A percentile compares a stretch with the other conserved stretches of the same genome.
Conservation (phyloP, 2,113 vertebrate genomes). For the Chionis minor region DNA sequence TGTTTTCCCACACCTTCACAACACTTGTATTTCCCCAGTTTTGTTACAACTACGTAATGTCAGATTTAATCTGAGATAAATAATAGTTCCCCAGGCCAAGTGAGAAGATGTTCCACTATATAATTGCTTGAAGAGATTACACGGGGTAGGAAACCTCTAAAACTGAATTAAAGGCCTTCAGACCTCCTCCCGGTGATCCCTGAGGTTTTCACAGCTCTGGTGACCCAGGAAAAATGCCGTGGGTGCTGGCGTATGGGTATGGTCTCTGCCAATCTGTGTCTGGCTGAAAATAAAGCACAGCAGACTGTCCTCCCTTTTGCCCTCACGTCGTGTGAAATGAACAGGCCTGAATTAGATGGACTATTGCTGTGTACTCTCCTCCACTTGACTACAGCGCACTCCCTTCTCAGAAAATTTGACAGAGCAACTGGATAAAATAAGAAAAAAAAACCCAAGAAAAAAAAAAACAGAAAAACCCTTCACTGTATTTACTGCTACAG, state of each 20-base stretch:
- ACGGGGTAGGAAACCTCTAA: not conserved
- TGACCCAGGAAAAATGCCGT: not conserved
- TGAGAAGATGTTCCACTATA: not conserved
- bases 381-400: too few relatives aligned
- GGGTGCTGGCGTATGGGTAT: not conserved
- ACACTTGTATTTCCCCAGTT: not conserved
- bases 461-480: not conserved
- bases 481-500: too few relatives aligned
- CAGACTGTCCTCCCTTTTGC: too few relatives aligned
- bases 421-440: not conserved
- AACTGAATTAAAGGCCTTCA: not conserved
- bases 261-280: not conserved
- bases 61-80: not conserved
- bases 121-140: not conserved
- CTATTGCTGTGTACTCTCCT: not conserved
- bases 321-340: accelerated
- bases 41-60: too few relatives aligned
- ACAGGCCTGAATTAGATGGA: not conserved
- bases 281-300: not conserved
- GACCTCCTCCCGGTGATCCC: too few relatives aligned
- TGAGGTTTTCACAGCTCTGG: too few relatives aligned
- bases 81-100: too few relatives aligned
- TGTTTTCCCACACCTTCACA: not conserved
- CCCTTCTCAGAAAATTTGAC: not conserved
- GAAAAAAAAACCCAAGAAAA: not conserved